Evolutionary conservation across 2,797 vertebrate species (phyloP).

Genomic region (Zalophus californianus): DNA sequence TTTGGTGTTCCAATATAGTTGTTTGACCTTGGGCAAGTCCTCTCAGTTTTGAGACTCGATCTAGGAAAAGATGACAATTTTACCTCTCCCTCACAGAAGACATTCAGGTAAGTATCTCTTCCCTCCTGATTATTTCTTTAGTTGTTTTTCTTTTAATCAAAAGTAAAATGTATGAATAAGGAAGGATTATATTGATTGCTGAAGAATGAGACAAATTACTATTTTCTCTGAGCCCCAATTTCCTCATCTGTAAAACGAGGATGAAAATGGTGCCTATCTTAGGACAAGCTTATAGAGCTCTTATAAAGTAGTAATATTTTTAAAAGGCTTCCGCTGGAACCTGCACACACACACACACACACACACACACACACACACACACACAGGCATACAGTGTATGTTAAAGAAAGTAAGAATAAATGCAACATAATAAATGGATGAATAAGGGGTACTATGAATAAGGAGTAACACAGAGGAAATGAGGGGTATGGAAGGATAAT

Average conservation of each 20-base stretch:
- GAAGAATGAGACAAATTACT: not conserved
- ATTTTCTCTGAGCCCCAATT: not conserved
- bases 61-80: not conserved
- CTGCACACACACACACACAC: too few species aligned
- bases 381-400: not conserved
- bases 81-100: not conserved
- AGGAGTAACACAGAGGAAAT: not conserved
- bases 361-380: not conserved
- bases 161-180: conserved; percentile 47
- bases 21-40: conserved; percentile 14
- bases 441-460: not conserved
- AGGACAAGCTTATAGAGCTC: not conserved
- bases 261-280: not conserved
- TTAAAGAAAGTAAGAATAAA: conserved; percentile 38
- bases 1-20: not conserved
- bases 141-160: not conserved
- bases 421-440: not conserved
- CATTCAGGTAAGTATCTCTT: not conserved
- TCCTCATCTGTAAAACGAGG: not conserved
- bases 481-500: not conserved
- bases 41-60: not conserved
- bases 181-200: not conserved
- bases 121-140: not conserved
- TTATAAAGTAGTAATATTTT: not conserved
- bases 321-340: not conserved